Conservation (phyloP, 2,797 vertebrate species). For the Podargus strigoides region DNA sequence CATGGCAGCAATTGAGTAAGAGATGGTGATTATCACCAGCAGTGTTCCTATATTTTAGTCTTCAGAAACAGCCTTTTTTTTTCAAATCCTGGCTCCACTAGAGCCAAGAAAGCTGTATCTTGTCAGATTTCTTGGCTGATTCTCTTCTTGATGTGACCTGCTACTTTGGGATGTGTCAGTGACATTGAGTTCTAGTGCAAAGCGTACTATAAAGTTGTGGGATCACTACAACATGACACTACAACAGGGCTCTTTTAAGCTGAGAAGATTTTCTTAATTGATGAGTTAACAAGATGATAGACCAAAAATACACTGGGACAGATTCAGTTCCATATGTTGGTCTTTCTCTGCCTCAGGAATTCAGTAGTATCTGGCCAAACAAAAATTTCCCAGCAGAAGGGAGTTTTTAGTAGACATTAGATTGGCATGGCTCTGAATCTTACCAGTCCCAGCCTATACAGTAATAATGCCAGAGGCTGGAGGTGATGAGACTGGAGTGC, state of each 20-base stretch:
- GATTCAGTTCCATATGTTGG: conserved; percentile 11
- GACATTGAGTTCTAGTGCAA: conserved; percentile 56
- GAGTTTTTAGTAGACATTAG: neutral
- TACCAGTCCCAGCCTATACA: neutral
- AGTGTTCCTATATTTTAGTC: conserved; percentile 3
- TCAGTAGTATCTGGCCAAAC: conserved; percentile 2
- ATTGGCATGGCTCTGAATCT: neutral
- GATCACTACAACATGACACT: conserved; percentile 21
- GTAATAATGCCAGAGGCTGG: neutral
- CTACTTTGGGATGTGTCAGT: conserved; percentile 52
- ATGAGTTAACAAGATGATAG: conserved; percentile 42
- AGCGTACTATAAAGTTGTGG: neutral
- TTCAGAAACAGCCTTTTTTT: conserved; percentile 22
- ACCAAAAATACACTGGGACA: conserved; percentile 26
- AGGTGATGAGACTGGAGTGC: neutral
- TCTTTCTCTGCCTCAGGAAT: conserved; percentile 1
- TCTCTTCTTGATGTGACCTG: conserved; percentile 55
- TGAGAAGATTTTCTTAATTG: conserved; percentile 41
- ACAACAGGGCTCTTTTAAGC: neutral
- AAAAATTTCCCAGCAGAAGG: neutral
- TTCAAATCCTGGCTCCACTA: conserved; percentile 3
- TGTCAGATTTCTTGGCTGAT: conserved; percentile 65
- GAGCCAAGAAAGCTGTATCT: conserved; percentile 54
- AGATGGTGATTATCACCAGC: conserved; percentile 1
- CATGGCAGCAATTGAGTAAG: conserved; percentile 25